These are phyloP conservation scores for Ameiurus melas DNA, from an alignment of 2,113 vertebrate genomes.

Conservation along the genomic window DNA sequence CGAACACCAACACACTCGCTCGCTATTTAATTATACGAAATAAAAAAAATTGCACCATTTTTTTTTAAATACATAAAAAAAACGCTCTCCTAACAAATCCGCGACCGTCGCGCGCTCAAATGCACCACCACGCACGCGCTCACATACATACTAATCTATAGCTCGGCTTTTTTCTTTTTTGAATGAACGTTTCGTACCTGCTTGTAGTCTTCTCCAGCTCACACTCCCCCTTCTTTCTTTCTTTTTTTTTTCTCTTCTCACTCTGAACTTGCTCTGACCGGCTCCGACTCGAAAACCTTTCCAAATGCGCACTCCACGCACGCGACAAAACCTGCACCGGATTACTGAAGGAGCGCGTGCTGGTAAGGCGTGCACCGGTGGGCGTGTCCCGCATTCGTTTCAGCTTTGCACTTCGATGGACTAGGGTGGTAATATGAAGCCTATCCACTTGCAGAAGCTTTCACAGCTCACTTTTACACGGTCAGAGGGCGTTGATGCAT, in stretches of 20 bases:
- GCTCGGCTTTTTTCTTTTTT: conserved; percentile 23
- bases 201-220: conserved; percentile 42
- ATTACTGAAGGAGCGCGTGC: not conserved
- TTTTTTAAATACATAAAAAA: not conserved
- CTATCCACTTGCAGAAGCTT: not conserved
- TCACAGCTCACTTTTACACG: not conserved
- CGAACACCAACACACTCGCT: not conserved
- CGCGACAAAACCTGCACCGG: conserved; percentile 36
- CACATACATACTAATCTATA: not conserved
- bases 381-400: not conserved
- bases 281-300: conserved; percentile 58
- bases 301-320: conserved; percentile 40
- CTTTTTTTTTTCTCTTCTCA: not conserved
- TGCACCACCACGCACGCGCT: not conserved
- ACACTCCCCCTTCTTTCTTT: conserved; percentile 44
- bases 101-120: too few relatives aligned
- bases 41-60: too few relatives aligned
- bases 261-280: conserved; percentile 57
- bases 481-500: not conserved
- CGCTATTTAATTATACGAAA: not conserved
- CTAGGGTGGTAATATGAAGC: not conserved
- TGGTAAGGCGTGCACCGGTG: not conserved
- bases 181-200: conserved; percentile 49
- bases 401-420: not conserved
- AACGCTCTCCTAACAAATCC: not conserved